Conservation (phyloP, 2,113 vertebrate genomes). For the Agapornis roseicollis region DNA sequence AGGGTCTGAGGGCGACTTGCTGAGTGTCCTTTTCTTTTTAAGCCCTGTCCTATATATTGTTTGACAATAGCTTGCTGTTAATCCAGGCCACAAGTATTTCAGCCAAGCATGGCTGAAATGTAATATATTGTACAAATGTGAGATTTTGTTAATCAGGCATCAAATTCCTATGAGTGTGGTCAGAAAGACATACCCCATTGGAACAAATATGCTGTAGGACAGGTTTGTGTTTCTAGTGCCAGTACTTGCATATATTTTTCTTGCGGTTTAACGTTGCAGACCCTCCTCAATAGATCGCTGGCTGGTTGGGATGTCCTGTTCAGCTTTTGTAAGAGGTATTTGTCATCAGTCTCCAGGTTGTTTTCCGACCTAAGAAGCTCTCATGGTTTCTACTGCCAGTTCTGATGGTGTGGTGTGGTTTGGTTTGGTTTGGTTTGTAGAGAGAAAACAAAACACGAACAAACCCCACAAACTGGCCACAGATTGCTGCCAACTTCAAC, state of each 20-base stretch:
- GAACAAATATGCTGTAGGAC: not conserved
- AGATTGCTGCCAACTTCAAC: not conserved
- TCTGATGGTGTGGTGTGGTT: not conserved
- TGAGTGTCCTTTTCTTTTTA: not conserved
- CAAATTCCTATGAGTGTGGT: not conserved
- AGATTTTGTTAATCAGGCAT: not conserved
- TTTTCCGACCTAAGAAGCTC: not conserved
- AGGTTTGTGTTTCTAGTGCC: not conserved
- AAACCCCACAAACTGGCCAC: not conserved
- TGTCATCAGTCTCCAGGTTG: not conserved
- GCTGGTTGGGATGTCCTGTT: not conserved
- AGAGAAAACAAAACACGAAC: too few species aligned
- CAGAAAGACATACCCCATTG: not conserved
- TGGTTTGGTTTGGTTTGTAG: not conserved
- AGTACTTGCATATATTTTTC: not conserved
- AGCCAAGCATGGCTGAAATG: not conserved
- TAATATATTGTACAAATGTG: not conserved
- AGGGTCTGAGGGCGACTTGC: not conserved
- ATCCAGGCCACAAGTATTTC: not conserved
- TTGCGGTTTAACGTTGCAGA: not conserved
- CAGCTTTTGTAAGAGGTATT: not conserved
- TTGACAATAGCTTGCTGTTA: not conserved
- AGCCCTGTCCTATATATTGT: not conserved
- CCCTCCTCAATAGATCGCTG: fast-evolving
- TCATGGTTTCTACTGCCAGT: not conserved